These are phyloP conservation scores for Spatulosminthurus flaviceps DNA, from an alignment of 2,888 invertebrate species.

Conservation along the genomic window DNA sequence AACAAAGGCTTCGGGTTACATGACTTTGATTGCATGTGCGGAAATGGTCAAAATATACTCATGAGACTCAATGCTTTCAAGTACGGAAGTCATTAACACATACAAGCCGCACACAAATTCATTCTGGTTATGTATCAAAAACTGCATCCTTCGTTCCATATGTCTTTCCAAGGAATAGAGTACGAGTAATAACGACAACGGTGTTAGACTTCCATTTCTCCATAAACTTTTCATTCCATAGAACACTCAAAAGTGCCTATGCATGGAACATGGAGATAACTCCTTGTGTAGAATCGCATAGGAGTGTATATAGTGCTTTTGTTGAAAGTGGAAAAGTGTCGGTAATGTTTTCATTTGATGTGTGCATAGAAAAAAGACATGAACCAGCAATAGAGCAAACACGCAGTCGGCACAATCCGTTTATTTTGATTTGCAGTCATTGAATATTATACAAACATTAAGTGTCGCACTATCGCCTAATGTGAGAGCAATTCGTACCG, in stretches of 20 bases:
- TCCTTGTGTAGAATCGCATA: neutral
- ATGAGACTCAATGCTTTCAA: constrained; percentile 57
- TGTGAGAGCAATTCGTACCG: constrained; percentile 30
- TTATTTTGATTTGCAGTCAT: constrained; percentile 25
- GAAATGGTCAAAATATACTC: constrained; percentile 62
- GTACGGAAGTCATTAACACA: constrained; percentile 63
- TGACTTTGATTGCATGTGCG: constrained; percentile 48
- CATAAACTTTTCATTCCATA: neutral
- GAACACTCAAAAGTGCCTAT: neutral
- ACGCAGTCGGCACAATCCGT: neutral
- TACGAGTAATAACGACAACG: too few species aligned
- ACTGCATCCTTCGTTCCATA: neutral
- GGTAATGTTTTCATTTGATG: neutral
- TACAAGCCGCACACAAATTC: constrained; percentile 44
- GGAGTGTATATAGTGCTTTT: neutral
- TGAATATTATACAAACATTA: constrained; percentile 41
- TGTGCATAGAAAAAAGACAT: neutral
- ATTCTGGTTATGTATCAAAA: constrained; percentile 20
- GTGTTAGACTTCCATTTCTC: neutral
- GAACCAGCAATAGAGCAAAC: neutral
- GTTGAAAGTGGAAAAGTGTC: constrained; percentile 2
- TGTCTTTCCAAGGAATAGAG: neutral
- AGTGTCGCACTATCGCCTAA: constrained; percentile 38
- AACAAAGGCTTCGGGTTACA: constrained; percentile 35
- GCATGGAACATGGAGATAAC: neutral